These are phyloP conservation scores for Acanthoscelides obtectus DNA, from an alignment of 2,888 invertebrate species.

Conservation along the genomic window DNA sequence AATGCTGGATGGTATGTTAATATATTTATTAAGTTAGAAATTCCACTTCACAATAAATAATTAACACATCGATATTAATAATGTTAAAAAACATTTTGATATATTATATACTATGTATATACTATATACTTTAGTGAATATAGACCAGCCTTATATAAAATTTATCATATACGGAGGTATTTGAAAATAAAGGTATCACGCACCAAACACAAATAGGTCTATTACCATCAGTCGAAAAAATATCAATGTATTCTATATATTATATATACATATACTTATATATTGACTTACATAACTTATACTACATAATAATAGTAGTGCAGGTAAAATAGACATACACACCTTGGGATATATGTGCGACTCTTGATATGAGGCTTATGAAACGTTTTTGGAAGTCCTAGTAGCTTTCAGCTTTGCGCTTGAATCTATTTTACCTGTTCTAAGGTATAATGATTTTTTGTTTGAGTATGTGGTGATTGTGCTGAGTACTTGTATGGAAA, in stretches of 20 bases:
- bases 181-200: slow-evolving; percentile 32
- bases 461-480: slow-evolving; percentile 39
- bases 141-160: slow-evolving; percentile 41
- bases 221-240: slow-evolving; percentile 43
- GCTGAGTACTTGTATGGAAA: slow-evolving; percentile 25
- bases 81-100: slow-evolving; percentile 40
- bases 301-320: slow-evolving; percentile 24
- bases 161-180: slow-evolving; percentile 26
- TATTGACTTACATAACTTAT: slow-evolving; percentile 17
- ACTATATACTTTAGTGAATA: slow-evolving; percentile 31
- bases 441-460: slow-evolving; percentile 20
- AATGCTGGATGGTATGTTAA: slow-evolving; percentile 14
- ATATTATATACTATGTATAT: slow-evolving; percentile 24
- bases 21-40: slow-evolving; percentile 45
- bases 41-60: slow-evolving; percentile 41
- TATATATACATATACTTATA: slow-evolving; percentile 24
- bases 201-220: slow-evolving; percentile 42
- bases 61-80: slow-evolving; percentile 35
- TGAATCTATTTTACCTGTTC: background rate
- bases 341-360: background rate
- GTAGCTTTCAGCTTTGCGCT: background rate
- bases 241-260: slow-evolving; percentile 41
- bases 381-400: too few species aligned
- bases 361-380: background rate
- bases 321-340: background rate